phyloP scores from a whole-genome alignment of 2,888 invertebrate species.

The Sinohyriopsis cumingii region DNA sequence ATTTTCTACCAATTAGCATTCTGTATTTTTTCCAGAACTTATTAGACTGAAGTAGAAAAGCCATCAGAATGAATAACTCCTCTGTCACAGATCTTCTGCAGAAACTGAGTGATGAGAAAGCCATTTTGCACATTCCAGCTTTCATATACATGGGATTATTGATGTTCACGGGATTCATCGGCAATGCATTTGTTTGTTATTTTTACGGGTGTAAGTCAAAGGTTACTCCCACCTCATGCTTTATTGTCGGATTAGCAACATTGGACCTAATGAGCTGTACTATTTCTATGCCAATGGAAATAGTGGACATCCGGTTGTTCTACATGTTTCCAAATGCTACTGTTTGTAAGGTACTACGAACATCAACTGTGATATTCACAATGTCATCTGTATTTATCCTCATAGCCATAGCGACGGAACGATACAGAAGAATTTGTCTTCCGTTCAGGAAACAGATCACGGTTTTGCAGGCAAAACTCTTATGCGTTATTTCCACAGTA shows the following conservation, averaged over 20 bases:
- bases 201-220: constrained; percentile 34
- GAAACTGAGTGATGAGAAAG: constrained; percentile 15
- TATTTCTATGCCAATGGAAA: constrained; percentile 42
- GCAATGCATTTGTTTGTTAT: constrained; percentile 41
- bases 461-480: constrained; percentile 17
- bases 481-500: constrained; percentile 15
- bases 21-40: no score
- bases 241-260: constrained; percentile 40
- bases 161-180: constrained; percentile 39
- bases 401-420: constrained; percentile 39
- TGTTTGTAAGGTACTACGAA: constrained; percentile 40
- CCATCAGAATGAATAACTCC: no score
- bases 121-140: constrained; percentile 34
- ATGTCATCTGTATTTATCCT: constrained; percentile 32
- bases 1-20: no score
- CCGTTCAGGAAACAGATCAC: constrained; percentile 14
- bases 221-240: constrained; percentile 31
- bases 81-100: no score
- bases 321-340: constrained; percentile 29
- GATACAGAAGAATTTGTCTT: constrained; percentile 17
- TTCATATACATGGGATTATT: constrained; percentile 32
- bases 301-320: constrained; percentile 40
- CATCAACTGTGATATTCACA: constrained; percentile 23
- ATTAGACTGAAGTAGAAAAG: no score
- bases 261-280: constrained; percentile 41